phyloP scores from a whole-genome alignment of 2,797 vertebrate genomes.

The Ispidina picta region DNA sequence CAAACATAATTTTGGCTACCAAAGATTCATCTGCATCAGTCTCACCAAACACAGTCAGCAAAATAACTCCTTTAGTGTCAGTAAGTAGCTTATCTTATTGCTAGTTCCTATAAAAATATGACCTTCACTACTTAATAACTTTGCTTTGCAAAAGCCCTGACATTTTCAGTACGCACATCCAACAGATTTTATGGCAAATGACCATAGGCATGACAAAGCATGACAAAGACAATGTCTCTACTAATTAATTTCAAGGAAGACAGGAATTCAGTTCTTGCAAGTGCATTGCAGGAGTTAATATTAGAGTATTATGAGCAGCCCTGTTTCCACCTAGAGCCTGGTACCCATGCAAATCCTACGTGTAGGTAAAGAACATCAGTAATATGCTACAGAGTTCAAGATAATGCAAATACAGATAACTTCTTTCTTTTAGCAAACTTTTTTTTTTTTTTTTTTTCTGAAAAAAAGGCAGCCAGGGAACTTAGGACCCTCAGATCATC shows the following conservation, averaged over 20 bases:
- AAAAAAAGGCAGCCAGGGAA: not conserved
- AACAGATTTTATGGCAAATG: not conserved
- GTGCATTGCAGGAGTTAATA: not conserved
- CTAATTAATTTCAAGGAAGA: not conserved
- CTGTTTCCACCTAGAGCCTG: not conserved
- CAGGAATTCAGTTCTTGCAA: not conserved
- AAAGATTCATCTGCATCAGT: not conserved
- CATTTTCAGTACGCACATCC: not conserved
- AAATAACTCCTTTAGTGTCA: not conserved
- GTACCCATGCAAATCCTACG: not conserved
- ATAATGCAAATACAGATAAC: not conserved
- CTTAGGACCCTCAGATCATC: not conserved
- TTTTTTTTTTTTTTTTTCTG: not conserved
- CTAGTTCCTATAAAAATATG: not conserved
- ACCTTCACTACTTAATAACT: not conserved
- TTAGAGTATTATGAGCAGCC: not conserved
- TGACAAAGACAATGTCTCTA: not conserved
- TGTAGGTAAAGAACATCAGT: not conserved
- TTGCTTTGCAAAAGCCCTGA: not conserved
- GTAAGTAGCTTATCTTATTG: not conserved
- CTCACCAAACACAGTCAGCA: not conserved
- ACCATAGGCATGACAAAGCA: not conserved
- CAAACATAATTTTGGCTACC: not conserved
- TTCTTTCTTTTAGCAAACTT: not conserved
- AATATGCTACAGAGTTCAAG: not conserved